Evolutionary conservation across 2,113 vertebrate genomes (phyloP).

Genomic region (Crotalus helleri): DNA sequence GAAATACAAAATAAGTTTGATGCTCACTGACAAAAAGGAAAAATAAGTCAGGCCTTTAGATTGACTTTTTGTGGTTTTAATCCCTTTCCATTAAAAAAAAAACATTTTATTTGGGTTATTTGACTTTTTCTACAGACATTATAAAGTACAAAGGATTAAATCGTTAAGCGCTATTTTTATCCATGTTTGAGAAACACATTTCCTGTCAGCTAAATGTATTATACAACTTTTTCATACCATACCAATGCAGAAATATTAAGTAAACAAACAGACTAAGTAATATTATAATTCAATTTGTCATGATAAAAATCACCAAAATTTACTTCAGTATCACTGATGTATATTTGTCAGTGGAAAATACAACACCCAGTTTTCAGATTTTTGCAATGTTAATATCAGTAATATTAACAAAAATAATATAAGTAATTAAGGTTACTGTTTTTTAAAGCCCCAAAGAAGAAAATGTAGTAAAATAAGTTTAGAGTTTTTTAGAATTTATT

Average conservation of each 20-base stretch:
- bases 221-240: neutral
- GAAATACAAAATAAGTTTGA: neutral
- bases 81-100: neutral
- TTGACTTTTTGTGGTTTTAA: conserved; percentile 21
- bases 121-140: neutral
- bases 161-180: neutral
- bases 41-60: conserved; percentile 13
- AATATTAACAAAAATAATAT: conserved; percentile 47
- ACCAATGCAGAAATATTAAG: neutral
- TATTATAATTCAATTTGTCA: conserved; percentile 29
- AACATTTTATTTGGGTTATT: neutral
- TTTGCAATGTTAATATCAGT: conserved; percentile 29
- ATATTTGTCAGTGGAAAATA: conserved; percentile 25
- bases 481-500: conserved; percentile 1
- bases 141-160: neutral
- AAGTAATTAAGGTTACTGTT: conserved; percentile 38
- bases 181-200: conserved; percentile 24
- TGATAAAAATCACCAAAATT: conserved; percentile 36
- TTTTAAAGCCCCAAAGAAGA: conserved; percentile 33
- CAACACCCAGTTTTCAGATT: conserved; percentile 38
- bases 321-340: conserved; percentile 36
- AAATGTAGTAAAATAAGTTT: conserved; percentile 20
- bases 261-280: conserved; percentile 36
- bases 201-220: neutral
- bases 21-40: conserved; percentile 29